Evolutionary conservation across 2,113 vertebrate species (phyloP), one percentile per base, ranked within the genome.

Genomic region (Pterocles orientalis): DNA sequence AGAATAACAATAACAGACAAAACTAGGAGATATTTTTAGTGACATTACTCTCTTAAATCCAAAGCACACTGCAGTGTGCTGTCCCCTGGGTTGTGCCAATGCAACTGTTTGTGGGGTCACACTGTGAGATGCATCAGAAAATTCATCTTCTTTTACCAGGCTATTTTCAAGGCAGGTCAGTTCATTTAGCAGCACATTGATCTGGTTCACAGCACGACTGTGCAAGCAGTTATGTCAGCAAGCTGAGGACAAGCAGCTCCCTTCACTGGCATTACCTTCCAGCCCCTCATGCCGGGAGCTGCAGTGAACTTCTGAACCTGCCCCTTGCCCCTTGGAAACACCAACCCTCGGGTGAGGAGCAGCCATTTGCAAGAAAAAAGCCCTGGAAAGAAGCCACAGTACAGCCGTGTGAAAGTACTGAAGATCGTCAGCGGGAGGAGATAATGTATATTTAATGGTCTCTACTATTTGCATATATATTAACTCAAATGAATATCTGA

Each of bases 391-490:
- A 48, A 92, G 62, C 14, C 62, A 83, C n/a, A 78, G 64, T 75
- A 58, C 36, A 81, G 72, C 72, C 70, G 23, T 31, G 34, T 81
- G 41, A 75, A 75, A 54, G 68, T 25, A 36, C 16, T 25, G 26
- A 91, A 61, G 56, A 66, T 50, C 12, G 14, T 86, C 86, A 93
- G 23, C 54, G 28, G 72, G 18, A 94, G 56, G 43, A 84, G 34
- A 68, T 90, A 81, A 95, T 89, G 69, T 75, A 48, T 86, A 56
- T 94, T 94, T 94, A 86, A 94, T 86, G 56, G 39, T 71, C 18
- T 91, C 39, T 60, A 47, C 29, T 75, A 94, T 97, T 91, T 92
- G 86, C 86, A 86, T 86, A 43, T 50, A 92, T 70, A 90, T 94
- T 80, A 96, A 92, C 54, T 83, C 15, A 12, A 78, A 82, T 12